phyloP scores from a whole-genome alignment of 2,888 invertebrate species.

The Spodoptera picta region DNA sequence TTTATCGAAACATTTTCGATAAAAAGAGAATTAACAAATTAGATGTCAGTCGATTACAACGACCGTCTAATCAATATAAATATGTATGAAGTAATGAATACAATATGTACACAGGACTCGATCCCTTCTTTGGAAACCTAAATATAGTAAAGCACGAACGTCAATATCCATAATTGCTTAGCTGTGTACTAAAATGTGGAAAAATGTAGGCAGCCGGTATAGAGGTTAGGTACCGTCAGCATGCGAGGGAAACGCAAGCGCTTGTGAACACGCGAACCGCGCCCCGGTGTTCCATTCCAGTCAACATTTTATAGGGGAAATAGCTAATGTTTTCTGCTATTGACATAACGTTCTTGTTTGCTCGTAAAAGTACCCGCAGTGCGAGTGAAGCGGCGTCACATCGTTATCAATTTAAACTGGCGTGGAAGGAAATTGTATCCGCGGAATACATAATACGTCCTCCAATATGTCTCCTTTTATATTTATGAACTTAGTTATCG shows the following conservation, averaged over 20 bases:
- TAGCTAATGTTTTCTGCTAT: conserved; percentile 67
- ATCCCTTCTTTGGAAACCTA: conserved; percentile 60
- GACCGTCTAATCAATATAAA: no score
- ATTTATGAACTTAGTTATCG: conserved; percentile 17
- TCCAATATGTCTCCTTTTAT: conserved; percentile 20
- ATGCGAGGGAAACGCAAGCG: conserved; percentile 67
- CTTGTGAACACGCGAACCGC: conserved; percentile 74
- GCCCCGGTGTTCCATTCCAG: conserved; percentile 59
- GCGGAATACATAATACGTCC: conserved; percentile 32
- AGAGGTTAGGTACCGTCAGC: conserved; percentile 61
- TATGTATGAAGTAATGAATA: conserved; percentile 23
- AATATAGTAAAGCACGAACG: conserved; percentile 63
- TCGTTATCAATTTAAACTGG: conserved; percentile 57
- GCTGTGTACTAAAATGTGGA: conserved; percentile 68
- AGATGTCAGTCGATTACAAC: no score
- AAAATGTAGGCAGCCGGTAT: conserved; percentile 65
- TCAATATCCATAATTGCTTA: conserved; percentile 72
- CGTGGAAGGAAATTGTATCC: conserved; percentile 49
- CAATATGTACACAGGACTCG: conserved; percentile 45
- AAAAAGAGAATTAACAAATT: not conserved
- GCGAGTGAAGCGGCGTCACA: conserved; percentile 45
- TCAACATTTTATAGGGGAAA: conserved; percentile 64
- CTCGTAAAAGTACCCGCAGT: conserved; percentile 52
- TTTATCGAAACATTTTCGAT: conserved; percentile 29
- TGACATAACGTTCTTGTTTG: conserved; percentile 64